A percentile compares a stretch with the other conserved stretches of the same genome.
Evolutionary conservation across 2,797 vertebrate genomes (phyloP).

Genomic region (Poeciliopsis turneri): DNA sequence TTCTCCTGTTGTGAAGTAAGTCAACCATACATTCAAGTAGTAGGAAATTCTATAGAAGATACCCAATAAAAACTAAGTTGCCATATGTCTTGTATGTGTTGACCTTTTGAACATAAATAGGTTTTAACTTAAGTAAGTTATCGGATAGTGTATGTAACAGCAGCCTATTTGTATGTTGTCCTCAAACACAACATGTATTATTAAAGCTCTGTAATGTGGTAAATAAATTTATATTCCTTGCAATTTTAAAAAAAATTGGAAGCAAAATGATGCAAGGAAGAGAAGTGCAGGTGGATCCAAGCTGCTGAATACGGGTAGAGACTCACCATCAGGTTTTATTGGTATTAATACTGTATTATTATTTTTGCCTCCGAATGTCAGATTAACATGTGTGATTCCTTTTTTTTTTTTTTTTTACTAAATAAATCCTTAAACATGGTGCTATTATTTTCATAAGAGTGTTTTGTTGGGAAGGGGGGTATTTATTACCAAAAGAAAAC

Average conservation of each 20-base stretch:
- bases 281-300: slow-evolving; percentile 65
- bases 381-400: slow-evolving; percentile 61
- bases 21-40: slow-evolving; percentile 18
- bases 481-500: slow-evolving; percentile 76
- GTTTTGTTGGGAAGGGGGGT: slow-evolving; percentile 46
- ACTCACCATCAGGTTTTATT: slow-evolving; percentile 66
- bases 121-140: slow-evolving; percentile 9
- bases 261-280: slow-evolving; percentile 63
- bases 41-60: slow-evolving; percentile 16
- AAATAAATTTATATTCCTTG: slow-evolving; percentile 1
- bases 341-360: slow-evolving; percentile 66
- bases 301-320: slow-evolving; percentile 75
- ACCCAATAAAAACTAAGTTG: slow-evolving; percentile 4
- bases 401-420: slow-evolving; percentile 23
- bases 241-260: background rate
- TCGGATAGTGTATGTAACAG: slow-evolving; percentile 9
- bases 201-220: slow-evolving; percentile 16
- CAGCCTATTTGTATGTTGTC: slow-evolving; percentile 17
- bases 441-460: slow-evolving; percentile 69
- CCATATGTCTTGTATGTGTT: slow-evolving; percentile 20
- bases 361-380: slow-evolving; percentile 67
- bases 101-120: slow-evolving; percentile 16
- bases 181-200: slow-evolving; percentile 24
- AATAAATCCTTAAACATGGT: slow-evolving; percentile 35
- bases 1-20: background rate